phyloP scores from a whole-genome alignment of 2,888 invertebrate genomes.

The Chirona hameri region DNA sequence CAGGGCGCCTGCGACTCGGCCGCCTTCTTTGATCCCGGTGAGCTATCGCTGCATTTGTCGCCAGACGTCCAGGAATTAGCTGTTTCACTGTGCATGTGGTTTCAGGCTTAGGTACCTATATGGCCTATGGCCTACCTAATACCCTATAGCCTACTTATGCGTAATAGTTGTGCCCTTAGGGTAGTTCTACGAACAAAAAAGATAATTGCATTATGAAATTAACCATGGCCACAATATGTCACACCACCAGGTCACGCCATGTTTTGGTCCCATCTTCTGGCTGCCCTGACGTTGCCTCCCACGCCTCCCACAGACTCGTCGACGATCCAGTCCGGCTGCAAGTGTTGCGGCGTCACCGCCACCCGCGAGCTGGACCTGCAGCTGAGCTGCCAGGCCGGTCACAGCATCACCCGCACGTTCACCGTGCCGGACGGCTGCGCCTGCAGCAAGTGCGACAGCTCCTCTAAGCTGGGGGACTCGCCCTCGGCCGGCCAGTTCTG shows the following conservation, averaged over 20 bases:
- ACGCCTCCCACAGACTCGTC: neutral
- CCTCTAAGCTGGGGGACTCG: neutral
- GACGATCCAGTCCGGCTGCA: conserved; percentile 11
- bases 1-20: conserved; percentile 41
- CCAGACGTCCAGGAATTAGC: too few relatives aligned
- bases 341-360: conserved; percentile 1
- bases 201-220: too few relatives aligned
- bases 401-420: neutral
- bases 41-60: neutral
- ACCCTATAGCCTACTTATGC: too few relatives aligned
- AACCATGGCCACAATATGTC: too few relatives aligned
- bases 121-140: too few relatives aligned
- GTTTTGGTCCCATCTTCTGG: neutral
- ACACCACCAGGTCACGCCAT: too few relatives aligned
- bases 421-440: conserved; percentile 13
- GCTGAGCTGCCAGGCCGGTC: neutral
- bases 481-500: neutral
- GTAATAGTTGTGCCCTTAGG: too few relatives aligned
- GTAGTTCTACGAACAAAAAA: too few relatives aligned
- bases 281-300: neutral
- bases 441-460: conserved; percentile 24
- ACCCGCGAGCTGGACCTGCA: neutral
- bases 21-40: conserved; percentile 35
- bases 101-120: too few relatives aligned
- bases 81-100: too few relatives aligned